Percentiles rank a stretch among this genome's conserved stretches.
Evolutionary conservation across 2,113 vertebrate genomes (phyloP).

Genomic region (Forbesichthys papilliferus): DNA sequence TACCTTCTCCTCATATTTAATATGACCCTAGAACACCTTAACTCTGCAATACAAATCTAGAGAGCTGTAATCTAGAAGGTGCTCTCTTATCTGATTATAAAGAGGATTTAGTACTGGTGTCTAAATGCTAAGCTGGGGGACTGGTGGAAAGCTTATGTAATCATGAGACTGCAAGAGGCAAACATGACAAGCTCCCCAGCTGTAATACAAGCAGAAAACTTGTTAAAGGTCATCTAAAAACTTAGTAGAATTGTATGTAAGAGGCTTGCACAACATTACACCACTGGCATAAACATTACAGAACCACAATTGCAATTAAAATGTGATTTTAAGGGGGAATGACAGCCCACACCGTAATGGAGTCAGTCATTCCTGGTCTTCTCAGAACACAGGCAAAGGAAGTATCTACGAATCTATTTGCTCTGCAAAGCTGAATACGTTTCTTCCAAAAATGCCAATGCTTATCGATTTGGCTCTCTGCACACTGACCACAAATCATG

Average conservation of each 20-base stretch:
- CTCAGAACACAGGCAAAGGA: slow-evolving; percentile 33
- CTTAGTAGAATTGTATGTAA: not conserved
- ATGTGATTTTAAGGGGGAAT: slow-evolving; percentile 15
- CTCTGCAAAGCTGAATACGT: slow-evolving; percentile 23
- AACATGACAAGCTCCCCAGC: slow-evolving; percentile 36
- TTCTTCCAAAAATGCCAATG: slow-evolving; percentile 41
- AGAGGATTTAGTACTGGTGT: slow-evolving; percentile 75
- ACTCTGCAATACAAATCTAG: slow-evolving; percentile 32
- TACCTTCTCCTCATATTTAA: slow-evolving; percentile 36
- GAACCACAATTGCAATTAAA: not conserved
- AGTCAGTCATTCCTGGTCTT: slow-evolving; percentile 1
- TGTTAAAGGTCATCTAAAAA: slow-evolving; percentile 18
- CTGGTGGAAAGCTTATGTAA: slow-evolving; percentile 66
- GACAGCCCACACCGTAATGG: slow-evolving; percentile 5
- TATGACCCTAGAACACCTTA: slow-evolving; percentile 37
- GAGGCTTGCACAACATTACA: slow-evolving; percentile 1
- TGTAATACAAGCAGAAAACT: slow-evolving; percentile 28
- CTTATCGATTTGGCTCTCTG: slow-evolving; percentile 44
- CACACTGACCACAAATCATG: slow-evolving; percentile 43
- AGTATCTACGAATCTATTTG: slow-evolving; percentile 31
- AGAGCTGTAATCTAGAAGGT: slow-evolving; percentile 68
- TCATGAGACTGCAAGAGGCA: slow-evolving; percentile 32
- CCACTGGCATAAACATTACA: not conserved
- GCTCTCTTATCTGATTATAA: slow-evolving; percentile 77
- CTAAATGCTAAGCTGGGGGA: slow-evolving; percentile 68